Evolutionary conservation across 2,113 vertebrate species (phyloP), one percentile per base, ranked within the genome.

Genomic region (Probosciger aterrimus): DNA sequence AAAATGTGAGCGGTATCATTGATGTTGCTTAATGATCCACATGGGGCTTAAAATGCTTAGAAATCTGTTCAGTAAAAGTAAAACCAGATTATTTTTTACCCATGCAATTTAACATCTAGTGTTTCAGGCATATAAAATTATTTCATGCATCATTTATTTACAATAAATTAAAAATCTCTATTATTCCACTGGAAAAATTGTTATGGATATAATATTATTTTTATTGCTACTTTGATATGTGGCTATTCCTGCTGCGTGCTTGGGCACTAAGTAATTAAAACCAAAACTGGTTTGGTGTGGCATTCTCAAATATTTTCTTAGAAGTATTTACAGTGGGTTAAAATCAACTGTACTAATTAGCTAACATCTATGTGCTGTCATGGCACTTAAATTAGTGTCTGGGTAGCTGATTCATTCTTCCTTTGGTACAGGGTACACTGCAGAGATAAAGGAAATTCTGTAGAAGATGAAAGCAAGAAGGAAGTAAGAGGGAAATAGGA

Each of bases 81-180:
- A 87, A 89, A 92, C 41, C 53, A 46, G 73, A 69, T 96, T 74
- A 49, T 82, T 95, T 85, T 77, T 76, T 55, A 47, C 35, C 84
- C 9, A 1, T 37, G 70, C 70, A 31, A 46, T 89, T 95, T 85
- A 86, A 18, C 12, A 24, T 74, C 4, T 53, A 37, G 46, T 14
- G 62, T 91, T 91, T 82, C 46, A 20, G 80, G 73, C 88, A n/a
- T 73, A 82, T 19, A 68, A 64, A 84, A 81, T 24, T 22, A 88
- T 92, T 96, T 95, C 67, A 91, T 23, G 82, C 22, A 1, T 73
- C 93, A 65, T 94, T 96, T 95, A 53, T 86, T 94, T 25, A 62
- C 78, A 59, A 76, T 79, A 82, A 91, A 96, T 95, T 95, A 95
- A 92, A 93, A 91, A 89, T 52, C 74, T 82, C 74, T 15, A 69